These are phyloP conservation scores for Leptestheria dahalacensis DNA, from an alignment of 1,140 invertebrate genomes.

Conservation along the genomic window DNA sequence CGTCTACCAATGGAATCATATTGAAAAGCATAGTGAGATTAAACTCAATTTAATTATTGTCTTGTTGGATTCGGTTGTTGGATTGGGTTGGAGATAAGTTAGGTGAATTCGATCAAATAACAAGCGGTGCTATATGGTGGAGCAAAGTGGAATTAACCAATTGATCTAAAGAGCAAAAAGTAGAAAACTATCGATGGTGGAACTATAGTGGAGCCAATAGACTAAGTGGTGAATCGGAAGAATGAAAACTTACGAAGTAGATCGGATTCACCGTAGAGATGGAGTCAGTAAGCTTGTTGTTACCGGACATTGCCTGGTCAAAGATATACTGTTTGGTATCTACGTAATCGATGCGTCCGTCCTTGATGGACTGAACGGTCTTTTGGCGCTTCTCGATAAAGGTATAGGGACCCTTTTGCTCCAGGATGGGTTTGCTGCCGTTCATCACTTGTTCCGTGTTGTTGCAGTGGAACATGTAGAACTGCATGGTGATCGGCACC, in stretches of 20 bases:
- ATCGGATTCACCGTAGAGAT: conserved; percentile 9
- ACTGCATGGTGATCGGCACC: conserved; percentile 32
- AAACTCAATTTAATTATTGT: neutral
- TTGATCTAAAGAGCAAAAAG: too few relatives aligned
- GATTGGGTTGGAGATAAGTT: too few relatives aligned
- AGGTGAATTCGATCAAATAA: too few relatives aligned
- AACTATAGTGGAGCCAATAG: too few relatives aligned
- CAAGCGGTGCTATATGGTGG: too few relatives aligned
- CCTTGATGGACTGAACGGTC: neutral
- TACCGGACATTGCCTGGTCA: neutral
- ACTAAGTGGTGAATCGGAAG: too few relatives aligned
- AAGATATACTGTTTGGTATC: neutral
- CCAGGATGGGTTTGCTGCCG: conserved; percentile 26
- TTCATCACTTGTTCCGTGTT: conserved; percentile 29
- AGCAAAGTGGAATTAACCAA: too few relatives aligned
- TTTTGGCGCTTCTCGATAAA: conserved; percentile 19
- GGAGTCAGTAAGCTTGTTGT: neutral
- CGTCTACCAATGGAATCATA: neutral
- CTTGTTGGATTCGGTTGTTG: too few relatives aligned
- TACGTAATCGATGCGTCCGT: neutral
- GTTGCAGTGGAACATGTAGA: conserved; percentile 34
- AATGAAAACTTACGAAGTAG: conserved; percentile 10
- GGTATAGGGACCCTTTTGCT: conserved; percentile 29
- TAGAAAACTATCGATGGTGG: too few relatives aligned
- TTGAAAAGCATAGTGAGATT: neutral